phyloP scores from a whole-genome alignment of 2,797 vertebrate species.

The Xenops minutus region DNA sequence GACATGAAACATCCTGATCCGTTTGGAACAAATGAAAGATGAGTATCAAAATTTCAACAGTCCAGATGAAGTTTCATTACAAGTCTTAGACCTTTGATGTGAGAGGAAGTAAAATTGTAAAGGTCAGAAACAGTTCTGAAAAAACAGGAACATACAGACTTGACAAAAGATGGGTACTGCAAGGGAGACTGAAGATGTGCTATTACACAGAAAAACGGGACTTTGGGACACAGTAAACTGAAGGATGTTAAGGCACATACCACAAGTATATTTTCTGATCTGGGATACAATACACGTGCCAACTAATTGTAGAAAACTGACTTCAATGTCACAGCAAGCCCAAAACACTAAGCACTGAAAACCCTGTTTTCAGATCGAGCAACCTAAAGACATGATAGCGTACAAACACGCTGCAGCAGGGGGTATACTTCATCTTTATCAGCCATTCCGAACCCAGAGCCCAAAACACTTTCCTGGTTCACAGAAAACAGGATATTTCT shows the following conservation, averaged over 20 bases:
- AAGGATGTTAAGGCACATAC: background rate
- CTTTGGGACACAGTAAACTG: background rate
- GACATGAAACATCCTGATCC: background rate
- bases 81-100: background rate
- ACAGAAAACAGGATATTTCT: background rate
- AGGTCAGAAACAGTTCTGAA: background rate
- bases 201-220: fast-evolving
- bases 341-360: background rate
- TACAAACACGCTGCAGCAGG: background rate
- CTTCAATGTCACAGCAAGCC: background rate
- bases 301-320: background rate
- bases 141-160: background rate
- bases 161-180: background rate
- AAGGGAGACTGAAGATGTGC: background rate
- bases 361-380: background rate
- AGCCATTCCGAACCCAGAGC: background rate
- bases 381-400: background rate
- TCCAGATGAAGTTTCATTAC: background rate
- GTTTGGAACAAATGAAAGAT: background rate
- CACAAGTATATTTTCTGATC: background rate
- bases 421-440: background rate
- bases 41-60: background rate
- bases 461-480: background rate
- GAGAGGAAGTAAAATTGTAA: background rate
- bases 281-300: background rate